Evolutionary conservation across 2,888 invertebrate species (phyloP).

Genomic region (Harpagoxenus sublaevis): DNA sequence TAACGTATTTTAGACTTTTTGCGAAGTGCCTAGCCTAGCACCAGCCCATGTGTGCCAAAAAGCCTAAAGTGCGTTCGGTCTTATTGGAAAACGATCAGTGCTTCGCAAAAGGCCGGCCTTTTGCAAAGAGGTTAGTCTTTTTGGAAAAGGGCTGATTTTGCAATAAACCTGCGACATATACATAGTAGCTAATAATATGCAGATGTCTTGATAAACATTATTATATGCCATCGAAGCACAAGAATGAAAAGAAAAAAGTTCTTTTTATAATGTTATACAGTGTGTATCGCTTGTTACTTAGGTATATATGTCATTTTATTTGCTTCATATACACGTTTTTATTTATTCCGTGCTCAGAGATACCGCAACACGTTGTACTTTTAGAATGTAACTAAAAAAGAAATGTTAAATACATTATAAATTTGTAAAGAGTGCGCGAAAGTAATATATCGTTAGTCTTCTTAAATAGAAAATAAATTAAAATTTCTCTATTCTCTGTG

Average conservation of each 20-base stretch:
- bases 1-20: too few species aligned
- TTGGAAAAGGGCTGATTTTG: too few species aligned
- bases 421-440: not conserved
- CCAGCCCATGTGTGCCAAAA: too few species aligned
- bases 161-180: too few species aligned
- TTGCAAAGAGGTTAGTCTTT: too few species aligned
- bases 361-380: not conserved
- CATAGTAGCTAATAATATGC: not conserved
- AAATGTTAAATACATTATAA: not conserved
- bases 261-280: not conserved
- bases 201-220: conserved; percentile 33
- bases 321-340: not conserved
- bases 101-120: too few species aligned
- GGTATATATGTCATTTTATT: not conserved
- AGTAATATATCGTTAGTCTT: not conserved
- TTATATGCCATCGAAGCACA: not conserved
- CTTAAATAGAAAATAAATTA: not conserved
- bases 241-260: not conserved
- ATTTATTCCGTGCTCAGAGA: not conserved
- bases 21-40: too few species aligned
- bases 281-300: not conserved
- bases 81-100: too few species aligned
- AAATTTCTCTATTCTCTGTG: not conserved
- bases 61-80: too few species aligned
- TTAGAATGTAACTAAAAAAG: not conserved